Percentiles rank a stretch among this genome's conserved stretches.
Conservation (phyloP, 2,113 vertebrate species). For the Nicator chloris region DNA sequence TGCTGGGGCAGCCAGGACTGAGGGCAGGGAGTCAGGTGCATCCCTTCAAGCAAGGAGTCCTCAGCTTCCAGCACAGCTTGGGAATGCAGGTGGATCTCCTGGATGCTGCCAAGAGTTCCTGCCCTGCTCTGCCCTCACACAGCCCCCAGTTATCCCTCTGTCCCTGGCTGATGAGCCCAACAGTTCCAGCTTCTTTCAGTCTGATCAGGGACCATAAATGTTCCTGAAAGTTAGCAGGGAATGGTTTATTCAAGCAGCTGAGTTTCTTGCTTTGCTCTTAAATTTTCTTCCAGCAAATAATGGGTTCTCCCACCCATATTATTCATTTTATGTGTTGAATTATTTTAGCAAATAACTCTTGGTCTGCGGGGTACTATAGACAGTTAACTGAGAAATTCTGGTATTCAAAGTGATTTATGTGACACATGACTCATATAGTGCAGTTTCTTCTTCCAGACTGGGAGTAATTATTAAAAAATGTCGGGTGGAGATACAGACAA, state of each 20-base stretch:
- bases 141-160: neutral
- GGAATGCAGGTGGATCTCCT: neutral
- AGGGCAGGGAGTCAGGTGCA: neutral
- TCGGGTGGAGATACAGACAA: neutral
- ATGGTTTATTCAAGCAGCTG: neutral
- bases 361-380: neutral
- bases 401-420: constrained; percentile 34
- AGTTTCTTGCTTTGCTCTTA: neutral
- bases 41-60: neutral
- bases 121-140: neutral
- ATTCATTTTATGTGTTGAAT: constrained; percentile 24
- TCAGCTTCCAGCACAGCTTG: neutral
- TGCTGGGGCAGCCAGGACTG: neutral
- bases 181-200: neutral
- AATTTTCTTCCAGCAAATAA: constrained; percentile 11
- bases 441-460: neutral
- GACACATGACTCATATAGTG: neutral
- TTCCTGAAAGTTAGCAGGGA: neutral
- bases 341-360: constrained; percentile 52
- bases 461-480: constrained; percentile 7
- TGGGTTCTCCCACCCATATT: neutral
- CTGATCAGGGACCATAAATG: neutral
- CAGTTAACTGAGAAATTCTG: constrained; percentile 24
- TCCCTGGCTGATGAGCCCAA: neutral
- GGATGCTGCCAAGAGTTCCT: neutral